Conservation (phyloP, 2,888 invertebrate species). For the Galerucella nymphaeae region DNA sequence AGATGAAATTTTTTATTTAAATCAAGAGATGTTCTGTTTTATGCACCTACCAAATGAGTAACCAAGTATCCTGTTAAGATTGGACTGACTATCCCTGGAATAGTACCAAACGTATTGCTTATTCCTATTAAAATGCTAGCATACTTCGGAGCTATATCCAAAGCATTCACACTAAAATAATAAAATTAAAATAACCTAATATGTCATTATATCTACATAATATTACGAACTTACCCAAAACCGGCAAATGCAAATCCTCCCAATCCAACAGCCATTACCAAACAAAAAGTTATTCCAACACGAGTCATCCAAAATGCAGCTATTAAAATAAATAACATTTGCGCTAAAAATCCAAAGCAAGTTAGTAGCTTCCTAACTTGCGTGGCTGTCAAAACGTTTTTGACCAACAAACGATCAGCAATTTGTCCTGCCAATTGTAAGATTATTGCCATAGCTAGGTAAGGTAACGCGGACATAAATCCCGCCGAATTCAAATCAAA, state of each 20-base stretch:
- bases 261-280: slow-evolving; percentile 45
- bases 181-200: background rate
- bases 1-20: too few species aligned
- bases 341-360: slow-evolving; percentile 77
- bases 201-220: background rate
- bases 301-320: slow-evolving; percentile 80
- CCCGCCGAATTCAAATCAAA: slow-evolving; percentile 84
- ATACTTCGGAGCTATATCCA: slow-evolving; percentile 92
- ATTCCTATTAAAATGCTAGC: slow-evolving; percentile 93
- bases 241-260: slow-evolving; percentile 46
- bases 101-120: slow-evolving; percentile 89
- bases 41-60: slow-evolving; percentile 35
- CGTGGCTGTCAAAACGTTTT: slow-evolving; percentile 75
- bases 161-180: slow-evolving; percentile 77
- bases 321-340: slow-evolving; percentile 86
- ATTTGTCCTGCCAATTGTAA: slow-evolving; percentile 83
- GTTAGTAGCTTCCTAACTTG: slow-evolving; percentile 77
- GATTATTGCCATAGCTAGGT: slow-evolving; percentile 86
- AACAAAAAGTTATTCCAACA: slow-evolving; percentile 42
- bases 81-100: slow-evolving; percentile 93
- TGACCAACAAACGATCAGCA: slow-evolving; percentile 81
- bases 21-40: too few species aligned
- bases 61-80: slow-evolving; percentile 62
- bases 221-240: slow-evolving; percentile 39
- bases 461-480: slow-evolving; percentile 86